A percentile compares a stretch with the other conserved stretches of the same genome.
These are phyloP conservation scores for Sarcophaga subvicina DNA, from an alignment of 2,888 invertebrate genomes.

Conservation along the genomic window DNA sequence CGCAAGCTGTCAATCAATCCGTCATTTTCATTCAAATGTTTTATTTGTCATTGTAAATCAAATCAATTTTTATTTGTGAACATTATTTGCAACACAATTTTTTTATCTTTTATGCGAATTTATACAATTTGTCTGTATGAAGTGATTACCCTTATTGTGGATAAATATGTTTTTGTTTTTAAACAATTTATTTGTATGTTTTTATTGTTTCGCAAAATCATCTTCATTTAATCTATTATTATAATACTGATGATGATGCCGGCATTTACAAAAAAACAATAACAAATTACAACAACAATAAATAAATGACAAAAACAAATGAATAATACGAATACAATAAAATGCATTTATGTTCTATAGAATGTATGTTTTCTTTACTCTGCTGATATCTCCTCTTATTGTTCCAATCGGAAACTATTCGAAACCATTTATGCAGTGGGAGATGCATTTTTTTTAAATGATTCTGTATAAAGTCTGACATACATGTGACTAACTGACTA, in stretches of 20 bases:
- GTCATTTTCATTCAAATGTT: too few species aligned
- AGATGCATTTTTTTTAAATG: not conserved
- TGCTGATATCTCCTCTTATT: too few species aligned
- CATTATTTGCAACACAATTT: too few species aligned
- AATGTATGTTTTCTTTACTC: too few species aligned
- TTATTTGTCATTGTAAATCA: too few species aligned
- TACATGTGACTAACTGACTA: conserved; percentile 34
- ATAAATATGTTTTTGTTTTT: conserved; percentile 1
- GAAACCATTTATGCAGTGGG: too few species aligned
- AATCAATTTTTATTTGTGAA: too few species aligned
- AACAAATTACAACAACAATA: not conserved
- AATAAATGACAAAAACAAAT: not conserved
- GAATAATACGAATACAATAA: too few species aligned
- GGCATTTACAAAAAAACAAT: conserved; percentile 50
- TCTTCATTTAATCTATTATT: conserved; percentile 63
- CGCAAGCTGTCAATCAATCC: too few species aligned
- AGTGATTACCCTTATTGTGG: conserved; percentile 25
- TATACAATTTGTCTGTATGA: not conserved
- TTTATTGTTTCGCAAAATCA: conserved; percentile 38
- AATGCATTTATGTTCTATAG: too few species aligned
- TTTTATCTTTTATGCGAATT: too few species aligned
- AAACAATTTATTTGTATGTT: conserved; percentile 1
- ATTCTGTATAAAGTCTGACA: conserved; percentile 53
- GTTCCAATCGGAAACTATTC: too few species aligned
- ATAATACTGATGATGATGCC: conserved; percentile 66